A percentile compares a stretch with the other conserved stretches of the same genome.
Evolutionary conservation across 1,140 invertebrate genomes (phyloP).

Genomic region (Seison nebaliae): DNA sequence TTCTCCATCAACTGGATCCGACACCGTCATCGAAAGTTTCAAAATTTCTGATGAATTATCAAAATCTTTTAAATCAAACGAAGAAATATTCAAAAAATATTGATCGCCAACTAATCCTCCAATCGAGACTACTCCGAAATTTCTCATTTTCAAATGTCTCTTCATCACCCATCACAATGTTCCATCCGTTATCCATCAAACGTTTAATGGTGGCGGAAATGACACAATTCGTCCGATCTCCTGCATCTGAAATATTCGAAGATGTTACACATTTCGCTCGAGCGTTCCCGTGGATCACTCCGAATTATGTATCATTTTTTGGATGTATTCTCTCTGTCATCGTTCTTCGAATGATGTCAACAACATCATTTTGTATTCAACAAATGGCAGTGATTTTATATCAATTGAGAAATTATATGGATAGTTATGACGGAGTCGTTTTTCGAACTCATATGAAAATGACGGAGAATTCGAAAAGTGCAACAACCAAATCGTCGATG

Average conservation of each 20-base stretch:
- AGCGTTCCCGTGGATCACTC: slow-evolving; percentile 20
- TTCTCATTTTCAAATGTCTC: not conserved
- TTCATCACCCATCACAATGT: slow-evolving; percentile 10
- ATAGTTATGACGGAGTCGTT: slow-evolving; percentile 22
- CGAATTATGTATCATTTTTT: slow-evolving; percentile 21
- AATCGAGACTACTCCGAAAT: not conserved
- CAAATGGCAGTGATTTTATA: slow-evolving; percentile 20
- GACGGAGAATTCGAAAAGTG: no score
- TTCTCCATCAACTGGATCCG: no score
- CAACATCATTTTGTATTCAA: slow-evolving; percentile 17
- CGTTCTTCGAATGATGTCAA: slow-evolving; percentile 19
- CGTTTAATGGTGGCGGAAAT: slow-evolving; percentile 21
- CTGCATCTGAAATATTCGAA: slow-evolving; percentile 20
- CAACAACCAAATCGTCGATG: no score
- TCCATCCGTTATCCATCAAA: slow-evolving; percentile 20
- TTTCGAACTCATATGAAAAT: slow-evolving; percentile 15
- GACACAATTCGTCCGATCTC: slow-evolving; percentile 19
- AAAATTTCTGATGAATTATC: no score
- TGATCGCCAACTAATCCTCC: no score
- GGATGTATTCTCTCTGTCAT: slow-evolving; percentile 19
- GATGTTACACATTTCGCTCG: slow-evolving; percentile 19
- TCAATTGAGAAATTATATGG: slow-evolving; percentile 20
- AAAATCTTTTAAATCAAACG: no score
- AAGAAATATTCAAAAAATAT: no score
- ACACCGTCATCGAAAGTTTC: no score